Conservation (phyloP, 2,797 vertebrate genomes). For the Huso huso region DNA sequence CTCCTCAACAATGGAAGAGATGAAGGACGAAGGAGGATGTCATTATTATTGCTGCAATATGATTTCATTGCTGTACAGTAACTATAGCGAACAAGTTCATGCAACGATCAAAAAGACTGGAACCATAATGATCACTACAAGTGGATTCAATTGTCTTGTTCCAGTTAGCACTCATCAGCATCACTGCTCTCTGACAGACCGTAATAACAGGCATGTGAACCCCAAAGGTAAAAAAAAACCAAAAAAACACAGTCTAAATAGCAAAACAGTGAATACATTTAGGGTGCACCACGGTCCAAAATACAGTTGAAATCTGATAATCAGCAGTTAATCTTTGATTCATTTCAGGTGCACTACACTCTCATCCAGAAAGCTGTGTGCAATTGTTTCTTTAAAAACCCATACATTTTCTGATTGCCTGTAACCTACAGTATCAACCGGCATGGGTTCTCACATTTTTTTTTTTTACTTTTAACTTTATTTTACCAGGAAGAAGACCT, state of each 20-base stretch:
- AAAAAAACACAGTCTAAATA: slow-evolving; percentile 7
- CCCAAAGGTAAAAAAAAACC: slow-evolving; percentile 3
- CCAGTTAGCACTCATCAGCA: slow-evolving; percentile 56
- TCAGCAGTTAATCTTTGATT: too few species aligned
- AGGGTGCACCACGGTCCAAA: too few species aligned
- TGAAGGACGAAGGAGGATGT: slow-evolving; percentile 37
- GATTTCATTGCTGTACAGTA: slow-evolving; percentile 17
- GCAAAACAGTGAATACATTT: not conserved
- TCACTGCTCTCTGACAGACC: slow-evolving; percentile 42
- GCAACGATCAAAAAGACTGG: slow-evolving; percentile 50
- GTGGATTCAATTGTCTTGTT: slow-evolving; percentile 44
- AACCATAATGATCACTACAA: slow-evolving; percentile 42
- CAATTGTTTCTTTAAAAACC: too few species aligned
- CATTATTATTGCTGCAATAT: not conserved
- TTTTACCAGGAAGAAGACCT: too few species aligned
- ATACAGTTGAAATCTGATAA: too few species aligned
- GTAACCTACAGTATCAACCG: too few species aligned
- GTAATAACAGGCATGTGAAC: slow-evolving; percentile 21
- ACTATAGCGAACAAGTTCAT: slow-evolving; percentile 24
- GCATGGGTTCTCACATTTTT: too few species aligned
- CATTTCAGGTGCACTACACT: too few species aligned
- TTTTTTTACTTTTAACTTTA: too few species aligned
- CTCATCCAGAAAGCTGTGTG: too few species aligned
- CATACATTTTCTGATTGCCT: too few species aligned
- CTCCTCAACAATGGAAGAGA: slow-evolving; percentile 31